Base-by-base conservation (phyloP, 1,140 invertebrate species). In the Meloidogyne chitwoodi region DNA sequence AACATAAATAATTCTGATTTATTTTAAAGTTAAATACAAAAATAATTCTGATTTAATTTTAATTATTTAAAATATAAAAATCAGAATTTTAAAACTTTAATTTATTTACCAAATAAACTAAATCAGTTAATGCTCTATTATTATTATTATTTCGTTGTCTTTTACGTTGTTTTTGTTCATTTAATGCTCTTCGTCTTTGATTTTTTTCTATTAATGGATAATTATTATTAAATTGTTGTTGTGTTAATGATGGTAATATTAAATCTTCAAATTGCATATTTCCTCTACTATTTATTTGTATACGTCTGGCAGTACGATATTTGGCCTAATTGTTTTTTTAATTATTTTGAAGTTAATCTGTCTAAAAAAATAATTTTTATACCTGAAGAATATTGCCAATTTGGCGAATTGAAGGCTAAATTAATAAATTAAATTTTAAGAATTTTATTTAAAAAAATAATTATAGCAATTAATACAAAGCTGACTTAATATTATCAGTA, bases 41-140 rank as follows among this genome's bases (percentile, higher is more conserved):
- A 31, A 31, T 31, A 31, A n/a, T 31, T 31, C 29, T 31, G 29
- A 31, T 31, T 31, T 31, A 31, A 31, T 31, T 31, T n/a, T n/a
- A n/a, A 31, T 31, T 31, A 31, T 3, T 31, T 3, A 6, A 31
- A 31, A 3, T 31, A 31, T 31, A 2, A 14, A n/a, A 66, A 66
- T 38, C n/a, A n/a, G n/a, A n/a, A n/a, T n/a, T n/a, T 22, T 44
- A 44, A 66, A 66, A n/a, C 12, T 16, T 41, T 10, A 2, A 12
- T 11, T 34, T 27, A 38, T n/a, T 27, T 22, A 73, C 71, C 84
- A 93, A 93, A 87, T 93, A 96, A 67, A 94, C 90, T 6, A 95
- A 89, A 71, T 92, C 91, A 27, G 72, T 82, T 22, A 76, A 38
- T 26, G 72, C 31, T 24, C 71, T 64, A 24, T 82, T 81, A 56